These are phyloP conservation scores for Pollenia griseotomentosa DNA, from an alignment of 2,888 invertebrate species.

Conservation along the genomic window DNA sequence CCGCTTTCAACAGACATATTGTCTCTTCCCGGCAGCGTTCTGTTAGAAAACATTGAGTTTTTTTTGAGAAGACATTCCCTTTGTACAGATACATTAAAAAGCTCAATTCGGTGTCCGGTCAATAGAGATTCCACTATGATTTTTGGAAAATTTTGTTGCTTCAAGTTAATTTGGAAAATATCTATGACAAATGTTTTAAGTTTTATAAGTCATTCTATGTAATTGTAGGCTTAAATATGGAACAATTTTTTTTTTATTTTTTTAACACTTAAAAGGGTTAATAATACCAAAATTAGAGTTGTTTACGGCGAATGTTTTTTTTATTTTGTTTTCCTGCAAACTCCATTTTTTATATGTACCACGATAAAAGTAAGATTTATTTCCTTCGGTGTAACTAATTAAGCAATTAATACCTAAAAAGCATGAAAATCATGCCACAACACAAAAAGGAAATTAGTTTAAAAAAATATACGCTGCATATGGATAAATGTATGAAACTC, in stretches of 20 bases:
- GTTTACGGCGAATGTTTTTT: not conserved
- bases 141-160: too few species aligned
- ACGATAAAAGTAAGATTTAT: not conserved
- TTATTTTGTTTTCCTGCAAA: not conserved
- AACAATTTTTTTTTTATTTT: not conserved
- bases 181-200: too few species aligned
- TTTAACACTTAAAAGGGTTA: not conserved
- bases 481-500: not conserved
- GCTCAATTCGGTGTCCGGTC: too few species aligned
- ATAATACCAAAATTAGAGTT: not conserved
- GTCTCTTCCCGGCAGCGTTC: too few species aligned
- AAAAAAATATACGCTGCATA: not conserved
- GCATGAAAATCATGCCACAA: constrained; percentile 27
- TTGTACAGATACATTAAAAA: too few species aligned
- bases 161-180: too few species aligned
- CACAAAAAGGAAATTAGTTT: constrained; percentile 43
- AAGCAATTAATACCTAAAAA: constrained; percentile 63
- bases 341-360: constrained; percentile 1
- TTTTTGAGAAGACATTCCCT: too few species aligned
- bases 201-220: too few species aligned
- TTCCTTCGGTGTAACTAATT: constrained; percentile 63
- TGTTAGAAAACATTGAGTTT: too few species aligned
- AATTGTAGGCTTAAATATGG: too few species aligned
- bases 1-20: too few species aligned
- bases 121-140: too few species aligned